These are phyloP conservation scores for Mastacembelus armatus DNA, from an alignment of 2,797 vertebrate genomes.

Conservation along the genomic window DNA sequence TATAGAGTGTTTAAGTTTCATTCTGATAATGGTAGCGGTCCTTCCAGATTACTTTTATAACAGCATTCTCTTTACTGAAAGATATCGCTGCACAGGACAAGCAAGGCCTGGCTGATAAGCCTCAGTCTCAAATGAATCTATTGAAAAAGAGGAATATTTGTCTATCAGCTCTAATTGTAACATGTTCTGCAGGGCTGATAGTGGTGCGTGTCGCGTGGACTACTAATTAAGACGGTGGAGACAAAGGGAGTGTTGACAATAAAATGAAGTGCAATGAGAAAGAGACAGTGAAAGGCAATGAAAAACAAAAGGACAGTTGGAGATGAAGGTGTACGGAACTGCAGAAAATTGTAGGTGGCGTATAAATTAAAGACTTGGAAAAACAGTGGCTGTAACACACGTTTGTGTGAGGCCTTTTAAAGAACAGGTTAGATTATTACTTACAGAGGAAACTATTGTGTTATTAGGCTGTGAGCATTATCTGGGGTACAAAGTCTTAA, in stretches of 20 bases:
- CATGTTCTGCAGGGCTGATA: conserved; percentile 74
- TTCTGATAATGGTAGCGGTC: conserved; percentile 13
- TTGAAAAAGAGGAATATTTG: conserved; percentile 69
- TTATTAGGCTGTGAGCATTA: background rate
- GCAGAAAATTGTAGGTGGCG: background rate
- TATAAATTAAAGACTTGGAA: background rate
- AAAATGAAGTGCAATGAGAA: conserved; percentile 2
- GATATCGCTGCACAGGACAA: conserved; percentile 25
- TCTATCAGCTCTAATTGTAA: conserved; percentile 74
- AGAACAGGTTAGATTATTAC: background rate
- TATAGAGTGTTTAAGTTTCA: conserved; percentile 33
- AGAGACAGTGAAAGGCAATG: background rate
- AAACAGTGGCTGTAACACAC: background rate
- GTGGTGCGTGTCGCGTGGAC: conserved; percentile 50
- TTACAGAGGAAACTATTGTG: too few species aligned
- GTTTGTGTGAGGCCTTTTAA: background rate
- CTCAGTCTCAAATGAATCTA: conserved; percentile 70
- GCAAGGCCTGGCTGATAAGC: conserved; percentile 40
- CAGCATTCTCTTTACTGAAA: conserved; percentile 23
- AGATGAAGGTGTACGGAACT: background rate
- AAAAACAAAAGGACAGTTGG: background rate
- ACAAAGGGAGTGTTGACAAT: conserved; percentile 43
- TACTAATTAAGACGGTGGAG: conserved; percentile 66
- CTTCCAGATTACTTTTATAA: conserved; percentile 23
- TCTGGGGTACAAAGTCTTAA: background rate